Evolutionary conservation across 2,113 vertebrate genomes (phyloP).

Genomic region (Eudyptes chrysolophus): DNA sequence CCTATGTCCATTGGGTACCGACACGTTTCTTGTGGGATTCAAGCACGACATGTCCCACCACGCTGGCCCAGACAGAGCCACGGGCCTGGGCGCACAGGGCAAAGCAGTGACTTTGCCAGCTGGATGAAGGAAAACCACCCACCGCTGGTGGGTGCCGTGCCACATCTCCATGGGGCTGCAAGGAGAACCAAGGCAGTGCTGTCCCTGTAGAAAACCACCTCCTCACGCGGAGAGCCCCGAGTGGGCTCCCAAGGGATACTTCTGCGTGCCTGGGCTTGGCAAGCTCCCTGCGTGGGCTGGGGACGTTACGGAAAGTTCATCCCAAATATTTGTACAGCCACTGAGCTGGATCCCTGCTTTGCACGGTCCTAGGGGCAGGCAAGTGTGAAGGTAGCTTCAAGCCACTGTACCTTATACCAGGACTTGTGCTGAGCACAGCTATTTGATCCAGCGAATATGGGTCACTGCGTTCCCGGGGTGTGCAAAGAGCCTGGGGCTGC

Average conservation of each 20-base stretch:
- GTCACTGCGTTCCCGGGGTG: neutral
- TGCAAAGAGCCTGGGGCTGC: neutral
- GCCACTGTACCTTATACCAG: neutral
- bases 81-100: rapidly evolving
- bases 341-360: neutral
- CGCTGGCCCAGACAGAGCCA: neutral
- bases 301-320: neutral
- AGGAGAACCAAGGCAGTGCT: neutral
- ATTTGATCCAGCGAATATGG: neutral
- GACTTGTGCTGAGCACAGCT: neutral
- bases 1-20: rapidly evolving
- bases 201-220: neutral
- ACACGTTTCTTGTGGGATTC: neutral
- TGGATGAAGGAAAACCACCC: neutral
- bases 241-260: neutral
- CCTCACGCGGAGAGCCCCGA: rapidly evolving
- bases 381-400: neutral
- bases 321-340: neutral
- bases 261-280: neutral
- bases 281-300: neutral
- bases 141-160: rapidly evolving
- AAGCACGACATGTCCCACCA: neutral
- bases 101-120: neutral
- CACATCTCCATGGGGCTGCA: rapidly evolving
- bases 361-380: neutral